Evolutionary conservation across 2,113 vertebrate genomes (phyloP).

Genomic region (Vulpes vulpes): DNA sequence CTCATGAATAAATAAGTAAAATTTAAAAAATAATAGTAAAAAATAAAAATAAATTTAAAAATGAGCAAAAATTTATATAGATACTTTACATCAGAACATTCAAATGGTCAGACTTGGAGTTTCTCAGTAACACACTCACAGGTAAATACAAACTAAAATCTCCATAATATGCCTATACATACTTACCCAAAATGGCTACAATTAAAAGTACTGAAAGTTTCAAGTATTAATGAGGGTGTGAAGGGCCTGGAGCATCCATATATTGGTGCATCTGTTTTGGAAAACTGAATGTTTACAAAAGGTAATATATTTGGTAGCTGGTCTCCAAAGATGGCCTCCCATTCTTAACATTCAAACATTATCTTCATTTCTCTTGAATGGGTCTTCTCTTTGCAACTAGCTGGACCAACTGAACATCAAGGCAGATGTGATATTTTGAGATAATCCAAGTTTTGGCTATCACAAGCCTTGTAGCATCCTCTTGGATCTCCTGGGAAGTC

Average conservation of each 20-base stretch:
- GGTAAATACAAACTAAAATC: neutral
- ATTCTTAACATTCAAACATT: neutral
- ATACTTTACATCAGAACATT: neutral
- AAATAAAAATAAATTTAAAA: too few species aligned
- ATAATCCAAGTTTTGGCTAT: neutral
- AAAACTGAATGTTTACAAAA: neutral
- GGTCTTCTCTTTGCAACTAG: neutral
- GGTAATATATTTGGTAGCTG: neutral
- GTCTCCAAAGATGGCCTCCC: neutral
- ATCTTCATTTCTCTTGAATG: neutral
- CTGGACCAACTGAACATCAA: neutral
- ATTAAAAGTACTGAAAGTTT: neutral
- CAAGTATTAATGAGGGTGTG: neutral
- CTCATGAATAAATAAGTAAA: too few species aligned
- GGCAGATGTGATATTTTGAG: neutral
- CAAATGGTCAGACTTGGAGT: neutral
- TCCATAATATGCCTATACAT: neutral
- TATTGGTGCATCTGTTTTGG: neutral
- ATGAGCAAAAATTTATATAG: neutral
- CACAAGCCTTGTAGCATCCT: neutral
- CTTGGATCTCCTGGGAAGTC: neutral
- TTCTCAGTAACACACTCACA: neutral
- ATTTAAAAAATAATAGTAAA: too few species aligned
- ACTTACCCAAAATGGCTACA: neutral
- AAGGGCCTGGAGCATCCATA: neutral